A percentile compares a stretch with the other conserved stretches of the same genome.
Evolutionary conservation across 2,888 invertebrate genomes (phyloP).

Genomic region (Hypselothyrea guttata): DNA sequence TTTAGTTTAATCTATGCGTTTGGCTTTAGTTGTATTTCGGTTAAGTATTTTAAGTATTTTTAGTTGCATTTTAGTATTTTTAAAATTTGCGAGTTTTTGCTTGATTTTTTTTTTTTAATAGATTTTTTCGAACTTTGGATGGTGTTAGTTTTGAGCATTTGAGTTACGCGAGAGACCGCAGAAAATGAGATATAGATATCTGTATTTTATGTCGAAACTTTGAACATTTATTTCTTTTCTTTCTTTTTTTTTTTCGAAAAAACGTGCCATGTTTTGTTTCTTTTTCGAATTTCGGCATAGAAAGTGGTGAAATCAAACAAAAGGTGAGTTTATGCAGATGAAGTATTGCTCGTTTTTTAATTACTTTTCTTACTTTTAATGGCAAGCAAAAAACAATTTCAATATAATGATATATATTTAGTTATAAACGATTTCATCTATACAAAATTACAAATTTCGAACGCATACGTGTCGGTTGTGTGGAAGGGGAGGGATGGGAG

Average conservation of each 20-base stretch:
- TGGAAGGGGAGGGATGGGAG: too few relatives aligned
- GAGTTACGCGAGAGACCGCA: slow-evolving; percentile 34
- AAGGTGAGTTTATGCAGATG: slow-evolving; percentile 18
- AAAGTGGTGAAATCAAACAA: background rate
- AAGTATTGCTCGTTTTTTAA: too few relatives aligned
- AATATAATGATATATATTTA: background rate
- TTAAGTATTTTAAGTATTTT: too few relatives aligned
- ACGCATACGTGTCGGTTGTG: too few relatives aligned
- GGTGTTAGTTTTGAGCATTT: slow-evolving; percentile 25
- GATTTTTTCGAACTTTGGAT: slow-evolving; percentile 20
- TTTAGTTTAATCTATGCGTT: too few relatives aligned
- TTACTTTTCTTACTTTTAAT: too few relatives aligned
- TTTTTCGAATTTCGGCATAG: background rate
- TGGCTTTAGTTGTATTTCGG: too few relatives aligned
- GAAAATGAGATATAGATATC: slow-evolving; percentile 21
- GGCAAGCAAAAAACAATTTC: slow-evolving; percentile 11
- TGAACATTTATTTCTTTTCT: slow-evolving; percentile 6
- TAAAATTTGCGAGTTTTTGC: too few relatives aligned
- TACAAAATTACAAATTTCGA: slow-evolving; percentile 6
- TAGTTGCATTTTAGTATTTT: too few relatives aligned
- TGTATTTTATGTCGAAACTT: slow-evolving; percentile 17
- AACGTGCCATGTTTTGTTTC: slow-evolving; percentile 68
- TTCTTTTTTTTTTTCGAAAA: slow-evolving; percentile 27
- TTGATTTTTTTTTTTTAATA: slow-evolving; percentile 8
- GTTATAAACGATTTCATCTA: background rate